These are phyloP conservation scores for Entosphenus tridentatus DNA, from an alignment of 2,113 vertebrate species.

Conservation along the genomic window DNA sequence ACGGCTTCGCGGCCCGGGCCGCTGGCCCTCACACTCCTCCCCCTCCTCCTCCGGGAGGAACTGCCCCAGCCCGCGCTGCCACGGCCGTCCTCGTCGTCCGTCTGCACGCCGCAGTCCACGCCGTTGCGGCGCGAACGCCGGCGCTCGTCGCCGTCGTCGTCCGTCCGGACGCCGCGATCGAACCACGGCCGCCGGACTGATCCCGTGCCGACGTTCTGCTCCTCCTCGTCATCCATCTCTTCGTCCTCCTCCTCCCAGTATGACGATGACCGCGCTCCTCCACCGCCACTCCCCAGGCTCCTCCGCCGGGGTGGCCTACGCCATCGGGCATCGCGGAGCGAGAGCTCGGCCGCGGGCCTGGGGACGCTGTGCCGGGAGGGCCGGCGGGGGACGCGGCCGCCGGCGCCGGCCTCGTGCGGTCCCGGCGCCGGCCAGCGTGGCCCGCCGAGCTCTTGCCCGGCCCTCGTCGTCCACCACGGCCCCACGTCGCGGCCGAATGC, in stretches of 20 bases:
- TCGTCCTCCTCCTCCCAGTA: background rate
- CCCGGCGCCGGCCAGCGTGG: background rate
- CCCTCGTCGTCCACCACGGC: too few species aligned
- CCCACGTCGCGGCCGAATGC: too few species aligned
- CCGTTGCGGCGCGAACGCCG: slow-evolving; percentile 51
- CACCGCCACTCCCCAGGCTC: background rate
- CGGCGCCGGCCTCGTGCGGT: background rate
- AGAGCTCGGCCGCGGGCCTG: background rate
- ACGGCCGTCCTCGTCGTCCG: slow-evolving; percentile 61
- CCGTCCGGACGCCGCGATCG: slow-evolving; percentile 83
- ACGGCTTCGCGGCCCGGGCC: too few species aligned
- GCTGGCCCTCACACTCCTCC: too few species aligned
- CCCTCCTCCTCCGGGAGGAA: too few species aligned
- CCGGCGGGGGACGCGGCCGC: background rate
- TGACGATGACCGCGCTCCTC: background rate
- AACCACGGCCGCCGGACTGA: slow-evolving; percentile 33
- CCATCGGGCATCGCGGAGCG: background rate
- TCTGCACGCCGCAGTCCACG: slow-evolving; percentile 82
- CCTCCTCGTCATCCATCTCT: background rate
- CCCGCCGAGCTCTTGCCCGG: background rate
- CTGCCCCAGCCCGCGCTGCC: background rate
- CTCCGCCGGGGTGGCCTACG: background rate
- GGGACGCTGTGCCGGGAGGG: background rate
- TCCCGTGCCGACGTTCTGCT: background rate
- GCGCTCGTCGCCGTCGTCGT: slow-evolving; percentile 71